phyloP scores from a whole-genome alignment of 2,888 invertebrate genomes.

The Dioctria rufipes region DNA sequence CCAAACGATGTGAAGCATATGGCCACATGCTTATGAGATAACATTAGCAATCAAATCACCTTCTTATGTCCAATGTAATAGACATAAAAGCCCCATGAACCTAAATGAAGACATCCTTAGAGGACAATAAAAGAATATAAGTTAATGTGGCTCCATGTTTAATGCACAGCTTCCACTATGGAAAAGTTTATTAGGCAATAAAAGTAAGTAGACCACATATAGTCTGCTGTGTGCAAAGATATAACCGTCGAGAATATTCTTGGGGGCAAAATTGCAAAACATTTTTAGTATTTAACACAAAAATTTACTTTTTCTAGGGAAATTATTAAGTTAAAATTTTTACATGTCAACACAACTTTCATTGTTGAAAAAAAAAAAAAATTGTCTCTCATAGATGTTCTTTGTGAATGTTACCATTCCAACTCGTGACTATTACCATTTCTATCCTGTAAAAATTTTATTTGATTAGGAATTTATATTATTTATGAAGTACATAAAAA shows the following conservation, averaged over 20 bases:
- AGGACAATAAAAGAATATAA: slow-evolving; percentile 62
- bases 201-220: slow-evolving; percentile 4
- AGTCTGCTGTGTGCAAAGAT: too few species aligned
- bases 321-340: too few species aligned
- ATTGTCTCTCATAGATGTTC: too few species aligned
- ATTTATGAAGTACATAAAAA: background rate
- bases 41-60: slow-evolving; percentile 64
- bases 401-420: too few species aligned
- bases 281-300: too few species aligned
- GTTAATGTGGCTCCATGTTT: slow-evolving; percentile 62
- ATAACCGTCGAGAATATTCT: too few species aligned
- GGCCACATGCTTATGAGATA: slow-evolving; percentile 59
- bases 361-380: too few species aligned
- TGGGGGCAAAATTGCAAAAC: too few species aligned
- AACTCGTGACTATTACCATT: background rate
- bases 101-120: slow-evolving; percentile 63
- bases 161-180: slow-evolving; percentile 61
- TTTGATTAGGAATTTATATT: background rate
- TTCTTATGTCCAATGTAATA: slow-evolving; percentile 59
- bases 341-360: too few species aligned
- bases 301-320: too few species aligned
- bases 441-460: background rate
- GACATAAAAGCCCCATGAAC: slow-evolving; percentile 58
- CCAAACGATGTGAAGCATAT: slow-evolving; percentile 54
- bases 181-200: slow-evolving; percentile 55